These are phyloP conservation scores for Xiphophorus hellerii DNA, from an alignment of 2,113 vertebrate genomes.

Conservation along the genomic window DNA sequence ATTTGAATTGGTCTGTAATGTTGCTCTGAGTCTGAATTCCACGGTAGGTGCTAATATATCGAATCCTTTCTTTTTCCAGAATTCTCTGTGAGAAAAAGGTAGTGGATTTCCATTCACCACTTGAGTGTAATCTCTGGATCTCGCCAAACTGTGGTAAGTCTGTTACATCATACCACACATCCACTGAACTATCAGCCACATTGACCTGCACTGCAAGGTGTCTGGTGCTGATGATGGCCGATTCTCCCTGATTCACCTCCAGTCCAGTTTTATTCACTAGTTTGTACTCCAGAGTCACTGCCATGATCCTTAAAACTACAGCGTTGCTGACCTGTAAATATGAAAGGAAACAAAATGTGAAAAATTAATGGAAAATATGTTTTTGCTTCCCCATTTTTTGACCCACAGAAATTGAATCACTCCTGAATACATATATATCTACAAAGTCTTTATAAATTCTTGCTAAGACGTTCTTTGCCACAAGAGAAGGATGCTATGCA, in stretches of 20 bases:
- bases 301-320: constrained; percentile 83
- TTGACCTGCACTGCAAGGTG: constrained; percentile 85
- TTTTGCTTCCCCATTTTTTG: too few relatives aligned
- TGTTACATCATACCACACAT: constrained; percentile 80
- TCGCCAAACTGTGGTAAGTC: constrained; percentile 82
- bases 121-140: constrained; percentile 79
- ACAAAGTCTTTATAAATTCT: too few relatives aligned
- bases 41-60: constrained; percentile 82
- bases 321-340: constrained; percentile 82
- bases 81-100: constrained; percentile 83
- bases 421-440: too few relatives aligned
- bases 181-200: constrained; percentile 68
- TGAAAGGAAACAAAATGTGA: not conserved
- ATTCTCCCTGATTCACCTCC: constrained; percentile 80
- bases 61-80: constrained; percentile 76
- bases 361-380: too few relatives aligned
- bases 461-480: too few relatives aligned
- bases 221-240: constrained; percentile 73
- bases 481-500: too few relatives aligned
- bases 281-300: constrained; percentile 81
- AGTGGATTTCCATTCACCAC: constrained; percentile 81
- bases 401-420: too few relatives aligned
- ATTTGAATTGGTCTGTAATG: constrained; percentile 83
- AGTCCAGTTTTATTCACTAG: constrained; percentile 82
- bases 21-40: constrained; percentile 78